Percentiles rank a stretch among this genome's conserved stretches.
phyloP scores from a whole-genome alignment of 1,140 invertebrate genomes.

The Leptoteleia sp. region DNA sequence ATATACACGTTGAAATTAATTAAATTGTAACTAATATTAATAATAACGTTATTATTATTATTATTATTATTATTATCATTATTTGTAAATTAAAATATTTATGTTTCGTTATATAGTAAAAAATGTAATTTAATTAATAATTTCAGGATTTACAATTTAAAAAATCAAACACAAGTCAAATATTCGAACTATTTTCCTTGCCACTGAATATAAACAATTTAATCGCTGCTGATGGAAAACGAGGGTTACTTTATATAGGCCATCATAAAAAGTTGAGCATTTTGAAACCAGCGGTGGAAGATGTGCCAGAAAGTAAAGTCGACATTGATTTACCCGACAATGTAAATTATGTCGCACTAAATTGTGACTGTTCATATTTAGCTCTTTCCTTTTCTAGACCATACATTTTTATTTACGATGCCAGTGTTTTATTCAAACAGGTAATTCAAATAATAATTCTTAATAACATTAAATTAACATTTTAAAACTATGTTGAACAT shows the following conservation, averaged over 20 bases:
- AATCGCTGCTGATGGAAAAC: constrained; percentile 71
- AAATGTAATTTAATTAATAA: too few species aligned
- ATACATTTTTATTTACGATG: constrained; percentile 74
- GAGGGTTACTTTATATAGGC: constrained; percentile 76
- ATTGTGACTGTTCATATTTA: constrained; percentile 75
- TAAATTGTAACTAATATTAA: too few species aligned
- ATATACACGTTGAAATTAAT: too few species aligned
- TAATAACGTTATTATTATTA: too few species aligned
- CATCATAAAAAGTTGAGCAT: constrained; percentile 73
- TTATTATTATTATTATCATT: too few species aligned
- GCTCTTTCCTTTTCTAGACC: constrained; percentile 70
- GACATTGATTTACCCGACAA: constrained; percentile 69
- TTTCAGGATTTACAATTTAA: constrained; percentile 78
- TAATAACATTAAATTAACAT: too few species aligned
- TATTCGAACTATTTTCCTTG: constrained; percentile 70
- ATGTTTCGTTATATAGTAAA: too few species aligned
- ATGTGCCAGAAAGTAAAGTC: constrained; percentile 71
- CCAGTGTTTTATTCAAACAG: constrained; percentile 67
- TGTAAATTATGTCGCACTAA: constrained; percentile 72
- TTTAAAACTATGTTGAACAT: neutral
- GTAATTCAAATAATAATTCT: too few species aligned
- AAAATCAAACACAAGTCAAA: constrained; percentile 65
- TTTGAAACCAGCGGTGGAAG: constrained; percentile 68
- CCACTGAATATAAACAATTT: constrained; percentile 70
- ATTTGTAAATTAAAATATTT: too few species aligned